Base-by-base conservation (phyloP, 2,888 invertebrate genomes). In the Eugnorisma glareosa region DNA sequence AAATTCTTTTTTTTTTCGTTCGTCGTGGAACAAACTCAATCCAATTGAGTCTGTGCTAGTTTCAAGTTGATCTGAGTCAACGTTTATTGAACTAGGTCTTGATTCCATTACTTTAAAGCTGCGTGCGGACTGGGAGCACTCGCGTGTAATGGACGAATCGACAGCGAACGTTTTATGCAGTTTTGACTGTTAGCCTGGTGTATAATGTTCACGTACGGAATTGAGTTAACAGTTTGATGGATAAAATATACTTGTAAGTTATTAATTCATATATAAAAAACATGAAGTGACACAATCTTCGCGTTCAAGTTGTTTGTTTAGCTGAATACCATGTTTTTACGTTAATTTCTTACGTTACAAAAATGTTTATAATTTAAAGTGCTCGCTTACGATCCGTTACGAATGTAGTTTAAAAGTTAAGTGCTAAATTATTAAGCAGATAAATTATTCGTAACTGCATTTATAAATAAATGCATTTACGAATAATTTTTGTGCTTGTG, bases 41-140 rank as follows among this genome's bases (percentile, higher is more conserved):
- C 69, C 73, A 86, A 73, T 86, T 45, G 69, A 73, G 69, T 77
- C 72, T 85, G 71, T 67, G 72, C 78, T 86, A 77, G 86, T 83
- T 83, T 85, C 72, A 77, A 82, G 73, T 77, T 77, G 78, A 70
- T 85, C 86, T 86, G 83, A 82, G 73, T 77, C 78, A 86, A 83
- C 73, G 83, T 77, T 82, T 77, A 82, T 83, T 82, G 78, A 85
- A 73, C 83, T 85, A 66, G 61, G 72, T 77, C 66, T 83, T 77
- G 86, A 86, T 83, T 86, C 86, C 63, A 83, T 86, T 83, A 73
- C 77, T 70, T 70, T 77, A 63, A 82, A 83, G 83, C 83, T 67
- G 83, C 57, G 69, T 73, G 82, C 86, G 85, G 77, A 85, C 43
- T 83, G 66, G 13, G 66, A 40, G 67, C 63, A 51, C 48, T 82